Conservation (phyloP, 64 coral and sea anemone genomes). For the Actinia tenebrosa region DNA sequence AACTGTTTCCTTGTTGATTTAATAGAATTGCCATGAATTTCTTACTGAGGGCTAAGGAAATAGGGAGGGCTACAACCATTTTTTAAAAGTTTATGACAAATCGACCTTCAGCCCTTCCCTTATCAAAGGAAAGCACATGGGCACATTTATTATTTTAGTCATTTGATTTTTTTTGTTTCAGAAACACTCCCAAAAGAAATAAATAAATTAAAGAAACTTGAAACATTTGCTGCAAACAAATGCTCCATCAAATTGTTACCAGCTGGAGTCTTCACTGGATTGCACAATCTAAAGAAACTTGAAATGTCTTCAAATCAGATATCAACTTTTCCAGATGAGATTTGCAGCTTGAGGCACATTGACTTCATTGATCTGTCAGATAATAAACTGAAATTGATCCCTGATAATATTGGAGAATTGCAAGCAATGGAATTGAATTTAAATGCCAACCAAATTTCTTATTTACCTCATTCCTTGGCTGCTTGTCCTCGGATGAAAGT, state of each 20-base stretch:
- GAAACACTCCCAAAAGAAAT: conserved; percentile 74
- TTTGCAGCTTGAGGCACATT: conserved; percentile 60
- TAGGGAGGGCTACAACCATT: too few species aligned
- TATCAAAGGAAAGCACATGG: too few species aligned
- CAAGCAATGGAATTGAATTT: conserved; percentile 85
- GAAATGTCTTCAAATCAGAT: conserved; percentile 79
- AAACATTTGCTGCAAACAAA: conserved; percentile 65
- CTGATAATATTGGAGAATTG: conserved; percentile 54
- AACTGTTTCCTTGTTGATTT: too few species aligned
- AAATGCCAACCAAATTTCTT: conserved; percentile 76
- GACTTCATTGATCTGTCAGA: conserved; percentile 80
- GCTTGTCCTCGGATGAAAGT: conserved; percentile 81
- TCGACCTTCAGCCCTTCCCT: too few species aligned
- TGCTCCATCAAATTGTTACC: conserved; percentile 59
- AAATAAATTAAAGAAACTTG: conserved; percentile 66
- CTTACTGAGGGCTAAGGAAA: too few species aligned
- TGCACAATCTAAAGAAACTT: conserved; percentile 61
- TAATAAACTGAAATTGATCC: conserved; percentile 71
- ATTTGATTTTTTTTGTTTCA: background rate
- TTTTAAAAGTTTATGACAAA: too few species aligned
- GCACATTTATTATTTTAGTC: too few species aligned
- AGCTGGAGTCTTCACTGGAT: conserved; percentile 57
- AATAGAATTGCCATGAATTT: too few species aligned
- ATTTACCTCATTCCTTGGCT: conserved; percentile 35
- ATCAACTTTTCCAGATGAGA: conserved; percentile 66